A percentile compares a stretch with the other conserved stretches of the same genome.
These are phyloP conservation scores for Cossypha heuglini DNA, from an alignment of 2,797 vertebrate genomes.

Conservation along the genomic window DNA sequence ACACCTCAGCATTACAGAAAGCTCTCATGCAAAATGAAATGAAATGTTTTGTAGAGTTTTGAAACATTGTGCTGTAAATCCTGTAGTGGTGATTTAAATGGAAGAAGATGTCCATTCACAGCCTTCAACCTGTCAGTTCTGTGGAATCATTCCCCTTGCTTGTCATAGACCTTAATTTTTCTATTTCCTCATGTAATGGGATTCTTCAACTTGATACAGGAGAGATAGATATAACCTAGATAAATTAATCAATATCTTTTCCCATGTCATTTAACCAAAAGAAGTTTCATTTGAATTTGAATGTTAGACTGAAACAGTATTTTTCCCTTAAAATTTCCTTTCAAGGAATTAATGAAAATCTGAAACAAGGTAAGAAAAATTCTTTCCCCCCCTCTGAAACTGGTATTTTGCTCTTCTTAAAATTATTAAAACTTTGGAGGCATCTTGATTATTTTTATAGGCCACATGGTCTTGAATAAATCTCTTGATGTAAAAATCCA, in stretches of 20 bases:
- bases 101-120: not conserved
- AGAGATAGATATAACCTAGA: not conserved
- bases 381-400: rapidly evolving
- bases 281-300: not conserved
- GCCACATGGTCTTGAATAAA: not conserved
- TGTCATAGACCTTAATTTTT: not conserved
- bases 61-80: not conserved
- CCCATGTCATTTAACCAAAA: not conserved
- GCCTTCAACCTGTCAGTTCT: not conserved
- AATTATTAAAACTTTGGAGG: not conserved
- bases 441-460: not conserved
- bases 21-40: not conserved
- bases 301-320: not conserved
- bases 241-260: not conserved
- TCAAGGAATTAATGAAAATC: not conserved
- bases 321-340: not conserved
- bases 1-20: not conserved
- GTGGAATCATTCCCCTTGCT: not conserved
- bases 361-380: not conserved
- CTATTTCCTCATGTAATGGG: not conserved
- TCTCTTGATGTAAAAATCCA: not conserved
- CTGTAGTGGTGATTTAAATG: rapidly evolving
- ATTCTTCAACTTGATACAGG: not conserved
- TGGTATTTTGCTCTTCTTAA: not conserved
- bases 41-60: not conserved